phyloP scores from a whole-genome alignment of 2,888 invertebrate species.

The Nomada hirtipes region DNA sequence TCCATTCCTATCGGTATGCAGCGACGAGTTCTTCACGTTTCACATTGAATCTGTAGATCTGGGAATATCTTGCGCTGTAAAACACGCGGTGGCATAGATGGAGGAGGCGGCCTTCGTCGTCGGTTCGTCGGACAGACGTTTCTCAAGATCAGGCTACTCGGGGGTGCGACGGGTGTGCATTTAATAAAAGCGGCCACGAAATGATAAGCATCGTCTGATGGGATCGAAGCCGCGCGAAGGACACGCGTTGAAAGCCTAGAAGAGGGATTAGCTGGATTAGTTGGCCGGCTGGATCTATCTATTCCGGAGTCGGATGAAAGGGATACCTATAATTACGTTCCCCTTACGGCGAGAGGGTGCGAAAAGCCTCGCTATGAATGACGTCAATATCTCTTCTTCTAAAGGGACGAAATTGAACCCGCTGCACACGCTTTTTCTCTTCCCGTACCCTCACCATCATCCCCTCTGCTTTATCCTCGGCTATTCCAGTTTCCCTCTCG shows the following conservation, averaged over 20 bases:
- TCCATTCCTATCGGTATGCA: neutral
- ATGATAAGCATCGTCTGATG: conserved; percentile 57
- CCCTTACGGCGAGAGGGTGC: conserved; percentile 69
- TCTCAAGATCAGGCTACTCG: conserved; percentile 18
- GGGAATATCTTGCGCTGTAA: neutral
- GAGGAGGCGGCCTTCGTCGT: neutral
- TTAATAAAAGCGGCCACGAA: conserved; percentile 68
- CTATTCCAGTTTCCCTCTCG: neutral
- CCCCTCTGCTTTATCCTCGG: neutral
- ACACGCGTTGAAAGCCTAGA: conserved; percentile 61
- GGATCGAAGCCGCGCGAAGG: conserved; percentile 56
- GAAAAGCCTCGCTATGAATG: conserved; percentile 74
- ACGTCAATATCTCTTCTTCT: conserved; percentile 74
- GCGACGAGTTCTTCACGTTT: neutral
- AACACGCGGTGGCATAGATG: neutral
- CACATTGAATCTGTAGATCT: neutral
- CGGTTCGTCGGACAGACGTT: neutral
- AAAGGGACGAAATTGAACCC: conserved; percentile 72
- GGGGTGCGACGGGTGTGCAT: conserved; percentile 37
- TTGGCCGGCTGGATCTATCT: conserved; percentile 68
- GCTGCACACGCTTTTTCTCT: conserved; percentile 52
- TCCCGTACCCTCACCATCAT: neutral
- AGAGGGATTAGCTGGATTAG: conserved; percentile 72
- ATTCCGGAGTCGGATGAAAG: conserved; percentile 69
- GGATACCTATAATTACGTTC: conserved; percentile 76